These are phyloP conservation scores for Atrina japonica DNA, from an alignment of 2,888 invertebrate genomes.

Conservation along the genomic window DNA sequence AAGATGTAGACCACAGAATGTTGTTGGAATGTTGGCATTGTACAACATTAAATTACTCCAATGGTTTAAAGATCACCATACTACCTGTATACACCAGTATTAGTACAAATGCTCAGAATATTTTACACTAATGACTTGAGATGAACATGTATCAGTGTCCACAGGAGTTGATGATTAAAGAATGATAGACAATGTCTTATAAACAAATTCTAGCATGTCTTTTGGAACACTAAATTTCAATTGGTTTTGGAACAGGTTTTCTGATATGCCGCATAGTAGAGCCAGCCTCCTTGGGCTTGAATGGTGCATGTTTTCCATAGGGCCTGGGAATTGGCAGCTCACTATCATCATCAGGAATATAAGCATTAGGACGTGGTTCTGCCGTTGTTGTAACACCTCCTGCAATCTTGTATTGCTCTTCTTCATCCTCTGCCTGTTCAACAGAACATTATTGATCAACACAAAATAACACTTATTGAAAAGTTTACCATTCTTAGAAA, in stretches of 20 bases:
- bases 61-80: no score
- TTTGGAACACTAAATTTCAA: constrained; percentile 75
- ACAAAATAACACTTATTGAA: not conserved
- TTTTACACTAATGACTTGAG: no score
- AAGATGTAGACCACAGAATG: no score
- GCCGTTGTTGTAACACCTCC: constrained; percentile 79
- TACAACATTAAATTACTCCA: no score
- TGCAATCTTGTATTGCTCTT: constrained; percentile 77
- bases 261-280: constrained; percentile 80
- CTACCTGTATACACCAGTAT: no score
- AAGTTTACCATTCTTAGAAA: not conserved
- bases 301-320: constrained; percentile 80
- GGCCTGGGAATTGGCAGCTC: constrained; percentile 81
- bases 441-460: not conserved
- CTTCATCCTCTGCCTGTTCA: constrained; percentile 75
- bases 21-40: no score
- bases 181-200: no score
- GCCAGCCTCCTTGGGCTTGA: constrained; percentile 79
- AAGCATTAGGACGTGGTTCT: constrained; percentile 80
- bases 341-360: constrained; percentile 80
- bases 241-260: constrained; percentile 80
- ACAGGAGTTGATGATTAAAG: no score
- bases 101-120: no score
- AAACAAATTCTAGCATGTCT: no score
- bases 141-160: no score